Base-by-base conservation (phyloP, 2,888 invertebrate genomes). In the Axea sp. region DNA sequence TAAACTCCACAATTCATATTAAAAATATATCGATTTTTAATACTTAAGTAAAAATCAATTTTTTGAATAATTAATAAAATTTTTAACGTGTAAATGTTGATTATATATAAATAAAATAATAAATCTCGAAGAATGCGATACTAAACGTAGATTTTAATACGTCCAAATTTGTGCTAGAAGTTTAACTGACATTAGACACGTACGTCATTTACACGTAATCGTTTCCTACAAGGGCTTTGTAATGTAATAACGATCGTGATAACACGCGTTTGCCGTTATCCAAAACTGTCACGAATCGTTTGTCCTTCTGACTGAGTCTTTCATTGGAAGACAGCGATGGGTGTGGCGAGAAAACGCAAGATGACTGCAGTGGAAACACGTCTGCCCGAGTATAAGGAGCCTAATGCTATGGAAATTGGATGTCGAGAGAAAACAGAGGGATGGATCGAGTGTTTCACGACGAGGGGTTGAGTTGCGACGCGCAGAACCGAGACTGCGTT, bases 341-440 rank as follows among this genome's bases (percentile, higher is more conserved):
- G 17, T 2, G 43, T 0, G 19, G 57, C 37, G 67, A 68, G 76
- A 67, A 76, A 77, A 76, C 72, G 55, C 64, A 55, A 43, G 64
- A 68, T 69, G 75, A 68, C 69, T 74, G 72, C 65, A 47, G 37
- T n/a, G 22, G 41, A 41, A 74, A 69, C 71, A 77, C 69, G 77
- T 79, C 80, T 77, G 77, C 77, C 76, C 76, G 76, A 73, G 80
- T 80, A 80, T 78, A 78, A 77, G 77, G 73, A 75, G 81, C 77
- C 79, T 85, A 85, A 85, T 84, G 81, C 80, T 83, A 86, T 85
- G 85, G 85, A 86, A 85, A 86, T 86, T 85, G 84, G 82, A 85
- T 83, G 84, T 82, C 80, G 78, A 74, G 76, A 73, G 78, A 80
- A 82, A 82, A 83, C 81, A 82, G 78, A 80, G 78, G 78, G 76